Conservation (phyloP, 2,113 vertebrate species). For the Beaufortia kweichowensis region DNA sequence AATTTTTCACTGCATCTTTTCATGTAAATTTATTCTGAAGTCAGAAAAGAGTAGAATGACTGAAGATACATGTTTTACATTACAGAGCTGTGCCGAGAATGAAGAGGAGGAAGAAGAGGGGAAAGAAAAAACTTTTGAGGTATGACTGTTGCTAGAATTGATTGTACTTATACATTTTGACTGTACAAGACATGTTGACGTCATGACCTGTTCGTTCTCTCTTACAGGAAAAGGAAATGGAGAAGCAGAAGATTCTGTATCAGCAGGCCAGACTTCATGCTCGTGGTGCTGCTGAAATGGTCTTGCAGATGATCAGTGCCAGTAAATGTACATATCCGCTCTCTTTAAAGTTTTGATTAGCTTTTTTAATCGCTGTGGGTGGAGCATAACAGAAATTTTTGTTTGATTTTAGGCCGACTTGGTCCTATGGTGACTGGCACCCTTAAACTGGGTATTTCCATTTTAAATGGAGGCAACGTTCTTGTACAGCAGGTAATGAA, state of each 20-base stretch:
- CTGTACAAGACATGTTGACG: too few relatives aligned
- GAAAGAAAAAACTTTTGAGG: conserved; percentile 98
- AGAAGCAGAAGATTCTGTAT: conserved; percentile 96
- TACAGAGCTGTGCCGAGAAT: conserved; percentile 73
- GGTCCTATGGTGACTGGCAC: conserved; percentile 93
- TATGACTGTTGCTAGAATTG: conserved; percentile 56
- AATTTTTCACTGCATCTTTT: not conserved
- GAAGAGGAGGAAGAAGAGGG: conserved; percentile 86
- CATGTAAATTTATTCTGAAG: not conserved
- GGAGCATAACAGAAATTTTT: not conserved
- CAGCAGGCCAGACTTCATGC: conserved; percentile 96
- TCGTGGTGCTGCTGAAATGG: conserved; percentile 95
- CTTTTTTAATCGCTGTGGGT: not conserved
- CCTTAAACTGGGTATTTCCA: conserved; percentile 93
- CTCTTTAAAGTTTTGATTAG: not conserved
- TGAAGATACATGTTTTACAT: conserved; percentile 13
- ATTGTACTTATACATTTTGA: not conserved
- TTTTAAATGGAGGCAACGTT: conserved; percentile 93
- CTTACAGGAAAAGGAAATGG: conserved; percentile 96
- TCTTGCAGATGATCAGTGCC: conserved; percentile 96
- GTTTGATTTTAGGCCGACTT: conserved; percentile 78
- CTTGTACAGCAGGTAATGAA: conserved; percentile 87
- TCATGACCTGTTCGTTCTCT: not conserved
- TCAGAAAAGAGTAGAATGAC: not conserved
- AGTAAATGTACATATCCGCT: conserved; percentile 82